Evolutionary conservation across 1,140 invertebrate genomes (phyloP).

Genomic region (Aphidius ervi): DNA sequence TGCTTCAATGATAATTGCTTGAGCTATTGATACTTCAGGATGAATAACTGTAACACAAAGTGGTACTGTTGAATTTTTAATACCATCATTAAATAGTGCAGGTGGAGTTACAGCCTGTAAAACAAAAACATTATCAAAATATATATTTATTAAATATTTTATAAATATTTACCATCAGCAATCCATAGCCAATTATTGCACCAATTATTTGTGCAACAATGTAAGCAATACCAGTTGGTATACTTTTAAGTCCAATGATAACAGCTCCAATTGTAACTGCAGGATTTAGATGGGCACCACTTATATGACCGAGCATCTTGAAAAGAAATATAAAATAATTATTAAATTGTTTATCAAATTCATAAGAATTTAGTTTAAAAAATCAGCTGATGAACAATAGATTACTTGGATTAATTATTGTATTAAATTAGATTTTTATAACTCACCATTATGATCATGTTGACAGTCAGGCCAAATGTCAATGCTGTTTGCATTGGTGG

Average conservation of each 20-base stretch:
- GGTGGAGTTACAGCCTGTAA: constrained; percentile 51
- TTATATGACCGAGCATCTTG: constrained; percentile 65
- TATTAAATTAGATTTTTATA: not conserved
- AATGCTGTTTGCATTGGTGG: constrained; percentile 60
- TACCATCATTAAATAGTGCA: constrained; percentile 36
- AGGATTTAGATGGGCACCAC: constrained; percentile 73
- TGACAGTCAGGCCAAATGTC: constrained; percentile 68
- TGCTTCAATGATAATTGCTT: constrained; percentile 59
- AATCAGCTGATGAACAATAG: not conserved
- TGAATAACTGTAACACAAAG: constrained; percentile 61
- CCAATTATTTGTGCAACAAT: constrained; percentile 69
- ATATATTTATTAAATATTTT: constrained; percentile 1
- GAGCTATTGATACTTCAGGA: constrained; percentile 41
- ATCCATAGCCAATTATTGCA: constrained; percentile 63
- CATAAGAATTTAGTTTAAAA: not conserved
- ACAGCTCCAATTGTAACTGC: constrained; percentile 70
- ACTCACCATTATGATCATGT: constrained; percentile 61
- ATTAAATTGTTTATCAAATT: not conserved
- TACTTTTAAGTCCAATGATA: constrained; percentile 59
- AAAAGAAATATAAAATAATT: not conserved
- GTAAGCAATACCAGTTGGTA: constrained; percentile 68
- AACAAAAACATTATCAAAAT: not conserved
- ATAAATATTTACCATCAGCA: constrained; percentile 52
- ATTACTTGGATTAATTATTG: not conserved
- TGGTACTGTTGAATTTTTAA: constrained; percentile 30